Percentiles rank a stretch among this genome's conserved stretches.
Conservation (phyloP, 2,113 vertebrate species). For the Pterophyllum scalare region DNA sequence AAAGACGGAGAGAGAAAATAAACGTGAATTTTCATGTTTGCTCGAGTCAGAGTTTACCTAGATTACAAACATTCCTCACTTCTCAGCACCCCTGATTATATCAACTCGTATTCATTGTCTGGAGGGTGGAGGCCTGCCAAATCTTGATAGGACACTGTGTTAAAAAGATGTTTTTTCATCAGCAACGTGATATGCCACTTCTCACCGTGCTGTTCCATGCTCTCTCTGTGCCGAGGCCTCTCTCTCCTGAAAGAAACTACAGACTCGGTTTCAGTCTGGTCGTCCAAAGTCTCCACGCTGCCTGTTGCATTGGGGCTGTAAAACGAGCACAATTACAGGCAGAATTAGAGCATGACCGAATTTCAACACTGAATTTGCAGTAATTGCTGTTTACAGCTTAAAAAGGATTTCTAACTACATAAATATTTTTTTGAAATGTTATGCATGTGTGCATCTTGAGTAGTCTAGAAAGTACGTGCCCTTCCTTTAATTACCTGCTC, state of each 20-base stretch:
- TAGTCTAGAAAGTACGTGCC: background rate
- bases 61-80: slow-evolving; percentile 29
- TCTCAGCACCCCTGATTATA: slow-evolving; percentile 23
- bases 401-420: background rate
- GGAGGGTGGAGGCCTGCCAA: slow-evolving; percentile 19
- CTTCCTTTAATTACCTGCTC: background rate
- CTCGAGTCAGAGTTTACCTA: slow-evolving; percentile 18
- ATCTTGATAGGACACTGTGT: slow-evolving; percentile 30
- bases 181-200: background rate
- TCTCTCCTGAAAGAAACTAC: slow-evolving; percentile 89
- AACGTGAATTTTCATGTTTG: slow-evolving; percentile 28
- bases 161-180: slow-evolving; percentile 14
- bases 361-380: background rate
- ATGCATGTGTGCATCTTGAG: background rate
- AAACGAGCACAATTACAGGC: background rate
- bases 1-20: background rate
- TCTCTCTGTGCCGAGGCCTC: slow-evolving; percentile 85
- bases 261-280: slow-evolving; percentile 90
- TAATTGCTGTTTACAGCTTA: background rate
- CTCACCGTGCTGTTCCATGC: slow-evolving; percentile 85
- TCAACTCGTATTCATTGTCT: slow-evolving; percentile 20
- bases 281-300: slow-evolving; percentile 90
- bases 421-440: background rate
- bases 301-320: slow-evolving; percentile 87
- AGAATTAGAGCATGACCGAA: background rate